Evolutionary conservation across 2,113 vertebrate species (phyloP).

Genomic region (Thymallus thymallus): DNA sequence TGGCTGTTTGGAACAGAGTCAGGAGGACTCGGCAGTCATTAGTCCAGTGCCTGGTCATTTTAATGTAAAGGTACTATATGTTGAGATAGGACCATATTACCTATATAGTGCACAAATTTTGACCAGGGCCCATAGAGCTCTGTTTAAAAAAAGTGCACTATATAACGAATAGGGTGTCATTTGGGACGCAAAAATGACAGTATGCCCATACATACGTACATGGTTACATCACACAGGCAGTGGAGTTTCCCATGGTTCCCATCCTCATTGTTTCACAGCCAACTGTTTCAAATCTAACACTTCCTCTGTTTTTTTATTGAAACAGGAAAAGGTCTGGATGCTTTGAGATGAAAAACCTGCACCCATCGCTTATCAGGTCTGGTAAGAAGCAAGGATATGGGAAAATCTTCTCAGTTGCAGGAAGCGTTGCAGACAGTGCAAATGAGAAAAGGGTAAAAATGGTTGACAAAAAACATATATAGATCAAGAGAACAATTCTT

Average conservation of each 20-base stretch:
- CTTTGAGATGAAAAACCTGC: constrained; percentile 47
- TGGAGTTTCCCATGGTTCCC: constrained; percentile 26
- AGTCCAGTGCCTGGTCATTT: constrained; percentile 23
- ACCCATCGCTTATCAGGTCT: constrained; percentile 27
- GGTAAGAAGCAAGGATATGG: not conserved
- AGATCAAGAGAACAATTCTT: not conserved
- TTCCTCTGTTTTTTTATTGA: constrained; percentile 58
- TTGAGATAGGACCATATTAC: not conserved
- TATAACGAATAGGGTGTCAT: no score
- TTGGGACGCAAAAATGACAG: no score
- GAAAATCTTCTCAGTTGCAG: not conserved
- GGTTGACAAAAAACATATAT: no score
- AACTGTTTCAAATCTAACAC: constrained; percentile 27
- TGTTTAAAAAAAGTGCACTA: no score
- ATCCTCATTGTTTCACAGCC: constrained; percentile 38
- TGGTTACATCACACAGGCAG: not conserved
- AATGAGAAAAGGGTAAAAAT: no score
- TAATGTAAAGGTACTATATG: constrained; percentile 10
- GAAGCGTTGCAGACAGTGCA: no score
- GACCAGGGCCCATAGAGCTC: no score
- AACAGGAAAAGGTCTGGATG: constrained; percentile 54
- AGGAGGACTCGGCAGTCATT: constrained; percentile 41
- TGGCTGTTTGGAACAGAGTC: constrained; percentile 29
- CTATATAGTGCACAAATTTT: not conserved
- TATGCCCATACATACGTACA: not conserved